A percentile compares a stretch with the other conserved stretches of the same genome.
Evolutionary conservation across 2,888 invertebrate species (phyloP).

Genomic region (Punctoribates punctum): DNA sequence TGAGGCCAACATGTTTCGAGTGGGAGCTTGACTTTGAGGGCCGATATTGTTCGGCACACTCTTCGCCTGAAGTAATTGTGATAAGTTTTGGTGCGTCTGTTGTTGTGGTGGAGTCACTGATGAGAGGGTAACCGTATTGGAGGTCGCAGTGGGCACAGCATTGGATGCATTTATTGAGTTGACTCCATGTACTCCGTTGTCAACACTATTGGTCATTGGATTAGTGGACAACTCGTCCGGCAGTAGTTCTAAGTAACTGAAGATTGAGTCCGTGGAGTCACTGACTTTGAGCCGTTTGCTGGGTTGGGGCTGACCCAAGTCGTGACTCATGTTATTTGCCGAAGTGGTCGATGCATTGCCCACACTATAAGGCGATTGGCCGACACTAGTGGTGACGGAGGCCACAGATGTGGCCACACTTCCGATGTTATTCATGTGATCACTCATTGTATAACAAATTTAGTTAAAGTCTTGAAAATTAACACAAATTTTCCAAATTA

Average conservation of each 20-base stretch:
- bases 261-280: constrained; percentile 43
- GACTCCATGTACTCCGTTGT: constrained; percentile 23
- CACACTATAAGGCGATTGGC: constrained; percentile 25
- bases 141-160: neutral
- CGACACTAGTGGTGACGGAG: constrained; percentile 15
- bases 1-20: constrained; percentile 11
- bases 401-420: constrained; percentile 37
- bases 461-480: neutral
- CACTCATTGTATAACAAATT: constrained; percentile 36
- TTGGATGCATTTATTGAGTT: constrained; percentile 1
- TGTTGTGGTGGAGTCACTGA: constrained; percentile 41
- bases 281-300: constrained; percentile 44
- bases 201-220: constrained; percentile 30
- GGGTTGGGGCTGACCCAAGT: constrained; percentile 39
- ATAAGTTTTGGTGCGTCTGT: constrained; percentile 47
- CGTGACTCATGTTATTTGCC: constrained; percentile 40
- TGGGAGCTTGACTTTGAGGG: constrained; percentile 40
- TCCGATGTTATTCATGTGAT: constrained; percentile 39
- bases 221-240: constrained; percentile 39
- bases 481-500: neutral
- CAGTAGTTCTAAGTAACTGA: constrained; percentile 37
- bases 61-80: constrained; percentile 48
- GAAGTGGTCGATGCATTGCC: constrained; percentile 21
- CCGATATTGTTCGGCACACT: constrained; percentile 46
- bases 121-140: constrained; percentile 26